These are phyloP conservation scores for Cavia porcellus DNA, from an alignment of 2,113 vertebrate species.

Conservation along the genomic window DNA sequence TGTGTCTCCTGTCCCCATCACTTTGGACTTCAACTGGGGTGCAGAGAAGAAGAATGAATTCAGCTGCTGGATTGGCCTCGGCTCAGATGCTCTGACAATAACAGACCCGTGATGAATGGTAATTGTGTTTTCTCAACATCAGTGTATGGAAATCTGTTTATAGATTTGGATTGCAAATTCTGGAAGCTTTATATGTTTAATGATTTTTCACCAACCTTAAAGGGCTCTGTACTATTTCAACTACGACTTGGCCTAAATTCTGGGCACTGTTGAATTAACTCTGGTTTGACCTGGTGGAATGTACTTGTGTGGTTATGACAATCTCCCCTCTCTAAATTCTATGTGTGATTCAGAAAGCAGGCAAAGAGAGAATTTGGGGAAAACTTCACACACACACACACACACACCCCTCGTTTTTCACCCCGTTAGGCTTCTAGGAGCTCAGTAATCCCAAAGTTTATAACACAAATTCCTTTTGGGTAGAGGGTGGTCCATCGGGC, in stretches of 20 bases:
- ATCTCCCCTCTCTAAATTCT: neutral
- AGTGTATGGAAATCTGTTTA: conserved; percentile 73
- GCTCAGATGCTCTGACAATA: conserved; percentile 65
- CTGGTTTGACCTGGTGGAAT: neutral
- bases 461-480: neutral
- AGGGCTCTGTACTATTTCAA: conserved; percentile 48
- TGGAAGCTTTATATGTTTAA: conserved; percentile 72
- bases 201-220: conserved; percentile 62
- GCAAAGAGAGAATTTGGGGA: neutral
- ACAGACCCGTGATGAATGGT: conserved; percentile 54
- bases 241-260: conserved; percentile 15
- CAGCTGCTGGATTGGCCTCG: neutral
- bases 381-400: neutral
- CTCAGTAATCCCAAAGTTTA: neutral
- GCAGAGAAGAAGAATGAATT: neutral
- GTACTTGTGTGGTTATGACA: neutral
- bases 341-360: neutral
- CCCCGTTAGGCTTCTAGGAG: neutral
- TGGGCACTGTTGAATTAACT: neutral
- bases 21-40: conserved; percentile 16
- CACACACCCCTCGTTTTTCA: neutral
- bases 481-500: neutral
- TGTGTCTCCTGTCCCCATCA: neutral
- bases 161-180: conserved; percentile 75
- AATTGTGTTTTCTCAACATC: conserved; percentile 50